Evolutionary conservation across 2,888 invertebrate species (phyloP).

Genomic region (Erebia epiphron): DNA sequence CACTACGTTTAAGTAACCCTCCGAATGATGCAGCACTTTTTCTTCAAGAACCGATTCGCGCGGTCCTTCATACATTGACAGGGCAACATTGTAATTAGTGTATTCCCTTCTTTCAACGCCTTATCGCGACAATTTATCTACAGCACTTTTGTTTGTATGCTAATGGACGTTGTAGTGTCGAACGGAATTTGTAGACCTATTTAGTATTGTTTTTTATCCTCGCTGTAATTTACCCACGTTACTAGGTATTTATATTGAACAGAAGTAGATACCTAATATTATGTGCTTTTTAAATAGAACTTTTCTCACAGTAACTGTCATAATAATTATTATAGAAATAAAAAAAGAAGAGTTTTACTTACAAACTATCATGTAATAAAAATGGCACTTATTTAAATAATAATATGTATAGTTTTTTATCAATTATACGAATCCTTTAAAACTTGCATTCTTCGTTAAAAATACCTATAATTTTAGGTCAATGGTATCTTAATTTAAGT

Average conservation of each 20-base stretch:
- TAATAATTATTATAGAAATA: too few relatives aligned
- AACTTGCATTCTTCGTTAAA: too few relatives aligned
- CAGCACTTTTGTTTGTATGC: slow-evolving; percentile 71
- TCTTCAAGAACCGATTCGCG: slow-evolving; percentile 43
- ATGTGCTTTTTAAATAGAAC: too few relatives aligned
- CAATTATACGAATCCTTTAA: too few relatives aligned
- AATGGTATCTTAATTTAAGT: too few relatives aligned
- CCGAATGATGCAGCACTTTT: slow-evolving; percentile 42
- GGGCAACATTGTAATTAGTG: slow-evolving; percentile 63
- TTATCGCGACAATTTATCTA: slow-evolving; percentile 77
- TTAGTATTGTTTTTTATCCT: background rate
- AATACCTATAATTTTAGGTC: too few relatives aligned
- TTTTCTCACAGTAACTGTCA: too few relatives aligned
- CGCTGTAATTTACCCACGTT: background rate
- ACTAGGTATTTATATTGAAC: background rate
- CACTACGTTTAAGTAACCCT: slow-evolving; percentile 27
- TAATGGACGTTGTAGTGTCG: slow-evolving; percentile 60
- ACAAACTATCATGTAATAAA: too few relatives aligned
- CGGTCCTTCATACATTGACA: slow-evolving; percentile 41
- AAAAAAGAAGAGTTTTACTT: too few relatives aligned
- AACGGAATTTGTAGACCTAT: slow-evolving; percentile 28
- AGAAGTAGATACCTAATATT: too few relatives aligned
- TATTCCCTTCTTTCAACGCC: slow-evolving; percentile 63
- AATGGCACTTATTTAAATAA: too few relatives aligned
- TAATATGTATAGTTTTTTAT: too few relatives aligned